A percentile compares a stretch with the other conserved stretches of the same genome.
phyloP scores from a whole-genome alignment of 2,797 vertebrate species.

The Eutrigla gurnardus region DNA sequence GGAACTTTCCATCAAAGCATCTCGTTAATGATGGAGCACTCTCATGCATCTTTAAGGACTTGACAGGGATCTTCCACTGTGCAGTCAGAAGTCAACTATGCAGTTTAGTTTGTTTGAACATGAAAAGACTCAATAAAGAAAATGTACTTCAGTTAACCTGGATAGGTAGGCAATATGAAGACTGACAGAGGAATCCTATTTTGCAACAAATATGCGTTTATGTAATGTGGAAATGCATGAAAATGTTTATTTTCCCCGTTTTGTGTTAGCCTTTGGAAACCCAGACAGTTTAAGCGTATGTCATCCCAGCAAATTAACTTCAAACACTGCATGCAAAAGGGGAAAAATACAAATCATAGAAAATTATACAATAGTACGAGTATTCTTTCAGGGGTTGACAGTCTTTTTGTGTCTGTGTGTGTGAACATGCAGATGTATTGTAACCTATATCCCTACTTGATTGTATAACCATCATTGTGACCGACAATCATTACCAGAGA shows the following conservation, averaged over 20 bases:
- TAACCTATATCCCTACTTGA: slow-evolving; percentile 32
- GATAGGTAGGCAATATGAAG: neutral
- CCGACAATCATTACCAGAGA: slow-evolving; percentile 40
- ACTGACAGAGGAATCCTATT: slow-evolving; percentile 1
- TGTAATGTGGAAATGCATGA: neutral
- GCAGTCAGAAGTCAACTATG: slow-evolving; percentile 29
- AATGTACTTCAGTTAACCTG: neutral
- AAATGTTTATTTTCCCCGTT: neutral
- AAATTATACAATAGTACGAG: too few species aligned
- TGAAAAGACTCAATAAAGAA: neutral
- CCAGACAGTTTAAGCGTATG: slow-evolving; percentile 16
- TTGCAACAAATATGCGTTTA: slow-evolving; percentile 4
- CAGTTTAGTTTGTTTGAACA: neutral
- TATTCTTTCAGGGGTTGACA: neutral
- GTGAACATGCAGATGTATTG: slow-evolving; percentile 1
- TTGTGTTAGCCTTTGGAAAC: neutral
- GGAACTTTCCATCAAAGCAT: slow-evolving; percentile 81
- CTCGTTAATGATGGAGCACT: slow-evolving; percentile 78
- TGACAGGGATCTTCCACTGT: slow-evolving; percentile 69
- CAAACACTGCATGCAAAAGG: slow-evolving; percentile 14
- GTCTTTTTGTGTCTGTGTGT: neutral
- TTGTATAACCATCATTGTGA: slow-evolving; percentile 53
- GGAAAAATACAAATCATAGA: neutral
- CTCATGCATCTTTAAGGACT: slow-evolving; percentile 80
- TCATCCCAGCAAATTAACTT: slow-evolving; percentile 25